These are phyloP conservation scores for Proisotoma minuta DNA, from an alignment of 2,888 invertebrate species.

Conservation along the genomic window DNA sequence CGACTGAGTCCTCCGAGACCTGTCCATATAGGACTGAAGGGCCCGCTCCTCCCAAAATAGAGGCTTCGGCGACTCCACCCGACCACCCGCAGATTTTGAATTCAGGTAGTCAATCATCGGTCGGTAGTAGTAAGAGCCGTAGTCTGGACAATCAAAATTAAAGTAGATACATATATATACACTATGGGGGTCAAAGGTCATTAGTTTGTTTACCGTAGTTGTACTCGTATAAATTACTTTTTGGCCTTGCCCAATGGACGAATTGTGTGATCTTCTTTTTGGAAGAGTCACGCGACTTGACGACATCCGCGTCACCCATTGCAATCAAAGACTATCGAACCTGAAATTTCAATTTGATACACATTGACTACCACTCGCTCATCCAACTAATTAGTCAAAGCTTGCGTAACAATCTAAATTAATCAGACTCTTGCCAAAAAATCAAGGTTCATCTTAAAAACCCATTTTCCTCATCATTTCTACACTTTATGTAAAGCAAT, in stretches of 20 bases:
- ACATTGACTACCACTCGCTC: too few relatives aligned
- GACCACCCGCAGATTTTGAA: constrained; percentile 42
- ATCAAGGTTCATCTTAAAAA: too few relatives aligned
- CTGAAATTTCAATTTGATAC: too few relatives aligned
- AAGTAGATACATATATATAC: background rate
- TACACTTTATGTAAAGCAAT: too few relatives aligned
- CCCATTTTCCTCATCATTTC: too few relatives aligned
- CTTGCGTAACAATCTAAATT: too few relatives aligned
- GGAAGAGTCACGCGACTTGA: too few relatives aligned
- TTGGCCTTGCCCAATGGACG: constrained; percentile 45
- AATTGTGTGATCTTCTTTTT: constrained; percentile 42
- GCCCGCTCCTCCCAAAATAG: constrained; percentile 46
- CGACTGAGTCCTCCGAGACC: constrained; percentile 34
- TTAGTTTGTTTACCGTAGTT: constrained; percentile 57
- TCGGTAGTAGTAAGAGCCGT: constrained; percentile 77
- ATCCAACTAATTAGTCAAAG: too few relatives aligned
- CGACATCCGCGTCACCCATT: constrained; percentile 39
- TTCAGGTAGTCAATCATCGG: constrained; percentile 82
- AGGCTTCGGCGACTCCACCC: constrained; percentile 38
- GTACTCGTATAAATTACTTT: constrained; percentile 54
- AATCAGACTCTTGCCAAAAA: too few relatives aligned
- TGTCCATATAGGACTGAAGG: constrained; percentile 41
- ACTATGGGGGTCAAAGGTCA: background rate
- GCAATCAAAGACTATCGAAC: constrained; percentile 11
- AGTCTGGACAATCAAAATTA: constrained; percentile 53